Base-by-base conservation (phyloP, 2,888 invertebrate species). In the Brenthis daphne region DNA sequence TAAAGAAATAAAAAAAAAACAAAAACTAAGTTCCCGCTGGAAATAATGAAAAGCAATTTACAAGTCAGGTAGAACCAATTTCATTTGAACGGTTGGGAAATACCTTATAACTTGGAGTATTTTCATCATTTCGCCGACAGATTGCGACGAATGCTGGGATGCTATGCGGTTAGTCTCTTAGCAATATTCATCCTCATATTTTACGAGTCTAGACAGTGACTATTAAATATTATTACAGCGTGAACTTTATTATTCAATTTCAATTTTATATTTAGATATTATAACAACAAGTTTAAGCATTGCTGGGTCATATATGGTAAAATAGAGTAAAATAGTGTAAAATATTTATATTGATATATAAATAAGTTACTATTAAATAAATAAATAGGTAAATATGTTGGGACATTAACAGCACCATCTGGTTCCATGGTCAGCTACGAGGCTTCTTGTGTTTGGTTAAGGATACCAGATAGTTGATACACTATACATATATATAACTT, bases 201-300 rank as follows among this genome's bases (percentile, higher is more conserved):
- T 73, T 70, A 73, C 55, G 69, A 55, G 72, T 73, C 70, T 73
- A 73, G 73, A 72, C 70, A 53, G 24, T 24, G 58, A 61, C 67
- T 66, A 63, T 73, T 68, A 71, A 64, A 68, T 64, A 67, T 58
- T 64, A 72, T 64, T 57, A 29, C n/a, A 57, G 37, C 58, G 20
- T 4, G 12, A 43, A 16, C 47, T 20, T 3, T 47, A 12, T 43
- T 2, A 12, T 58, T 48, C 6, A 6, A 24, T 20, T 24, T 58
- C 24, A 57, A 33, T 29, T 57, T 37, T 37, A 8, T 43, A 24
- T 3, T 13, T 11, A 13, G 24, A 6, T 43, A 47, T 43, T 47
- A 20, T 43, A 57, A 43, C 37, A 11, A 43, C 37, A 11, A 43
- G 37, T 43, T 29, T 29, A 43, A 43, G 8, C 37, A 11, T 43